Evolutionary conservation across 2,797 vertebrate species (phyloP), one percentile per base, ranked within the genome.

Genomic region (Enteromius mattozi): DNA sequence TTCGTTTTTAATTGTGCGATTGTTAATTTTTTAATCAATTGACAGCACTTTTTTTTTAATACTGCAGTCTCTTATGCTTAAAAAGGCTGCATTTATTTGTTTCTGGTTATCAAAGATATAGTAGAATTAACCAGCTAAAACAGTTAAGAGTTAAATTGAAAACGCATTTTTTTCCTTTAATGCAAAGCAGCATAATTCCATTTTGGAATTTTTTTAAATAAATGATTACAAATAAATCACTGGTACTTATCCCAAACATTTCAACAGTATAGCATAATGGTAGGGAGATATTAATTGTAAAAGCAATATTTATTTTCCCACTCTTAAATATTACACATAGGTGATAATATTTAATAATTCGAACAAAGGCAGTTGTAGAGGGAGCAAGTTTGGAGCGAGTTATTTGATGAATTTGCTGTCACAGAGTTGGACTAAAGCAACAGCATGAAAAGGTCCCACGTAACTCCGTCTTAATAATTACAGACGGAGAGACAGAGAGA

Each of bases 381-480:
- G 3, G 27, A 65, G 24, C 6, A 80, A 61, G 69, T 72, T 56
- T 30, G 35, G 33, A 82, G 80, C 21, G 14, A 49, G 42, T 74
- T 83, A 47, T 56, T 40, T 86, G 81, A 82, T 77, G 42, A 65
- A 81, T 77, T 35, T 72, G 69, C 45, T 79, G 47, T 63, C 61
- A 78, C 10, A 84, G 75, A 82, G 54, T 47, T 54, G 45, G 49
- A 77, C 40, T 79, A 72, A 77, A 82, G 75, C 84, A 78, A 84
- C 81, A 86, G 84, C 47, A 80, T 45, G 79, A 78, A 80, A 61
- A 81, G 72, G 86, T 77, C 72, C 84, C 59, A 69, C 7, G 70
- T 75, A 81, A 83, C 78, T 61, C 49, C 49, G n/a, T 56, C 59
- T 86, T 85, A 79, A 83, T 82, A 87, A 87, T 70, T 54, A 85